phyloP scores from a whole-genome alignment of 2,797 vertebrate genomes.

The Phoebastria nigripes region DNA sequence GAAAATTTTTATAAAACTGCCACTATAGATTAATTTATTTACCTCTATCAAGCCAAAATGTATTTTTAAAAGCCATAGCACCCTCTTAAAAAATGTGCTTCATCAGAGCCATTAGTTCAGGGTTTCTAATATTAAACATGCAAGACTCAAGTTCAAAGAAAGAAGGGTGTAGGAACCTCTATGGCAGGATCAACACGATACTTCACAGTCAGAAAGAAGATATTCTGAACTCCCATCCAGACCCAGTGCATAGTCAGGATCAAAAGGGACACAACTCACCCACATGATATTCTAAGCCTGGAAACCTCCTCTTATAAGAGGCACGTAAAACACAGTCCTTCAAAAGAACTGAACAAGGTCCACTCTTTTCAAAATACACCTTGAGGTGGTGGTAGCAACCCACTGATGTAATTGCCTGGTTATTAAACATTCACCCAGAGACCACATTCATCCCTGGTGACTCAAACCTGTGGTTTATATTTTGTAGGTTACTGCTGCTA shows the following conservation, averaged over 20 bases:
- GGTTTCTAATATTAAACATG: slow-evolving; percentile 25
- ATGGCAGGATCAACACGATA: neutral
- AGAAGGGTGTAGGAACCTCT: neutral
- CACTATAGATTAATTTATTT: slow-evolving; percentile 3
- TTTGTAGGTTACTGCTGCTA: neutral
- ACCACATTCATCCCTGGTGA: neutral
- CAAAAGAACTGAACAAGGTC: neutral
- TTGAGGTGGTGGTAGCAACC: neutral
- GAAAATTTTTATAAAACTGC: neutral
- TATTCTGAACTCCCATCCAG: neutral
- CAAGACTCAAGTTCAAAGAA: neutral
- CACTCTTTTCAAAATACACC: neutral
- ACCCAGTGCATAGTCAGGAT: neutral
- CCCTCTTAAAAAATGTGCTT: slow-evolving; percentile 25
- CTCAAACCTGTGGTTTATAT: neutral
- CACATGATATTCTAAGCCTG: neutral
- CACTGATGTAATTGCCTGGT: neutral
- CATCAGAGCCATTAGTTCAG: slow-evolving; percentile 9
- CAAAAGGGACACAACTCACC: neutral
- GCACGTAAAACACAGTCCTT: neutral
- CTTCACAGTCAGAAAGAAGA: neutral
- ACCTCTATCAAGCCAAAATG: neutral
- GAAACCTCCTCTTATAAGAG: neutral
- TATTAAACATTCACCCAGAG: neutral
- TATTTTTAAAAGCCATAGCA: slow-evolving; percentile 43